Percentiles rank a stretch among this genome's conserved stretches.
phyloP scores from a whole-genome alignment of 2,113 vertebrate genomes.

The Beaufortia kweichowensis region DNA sequence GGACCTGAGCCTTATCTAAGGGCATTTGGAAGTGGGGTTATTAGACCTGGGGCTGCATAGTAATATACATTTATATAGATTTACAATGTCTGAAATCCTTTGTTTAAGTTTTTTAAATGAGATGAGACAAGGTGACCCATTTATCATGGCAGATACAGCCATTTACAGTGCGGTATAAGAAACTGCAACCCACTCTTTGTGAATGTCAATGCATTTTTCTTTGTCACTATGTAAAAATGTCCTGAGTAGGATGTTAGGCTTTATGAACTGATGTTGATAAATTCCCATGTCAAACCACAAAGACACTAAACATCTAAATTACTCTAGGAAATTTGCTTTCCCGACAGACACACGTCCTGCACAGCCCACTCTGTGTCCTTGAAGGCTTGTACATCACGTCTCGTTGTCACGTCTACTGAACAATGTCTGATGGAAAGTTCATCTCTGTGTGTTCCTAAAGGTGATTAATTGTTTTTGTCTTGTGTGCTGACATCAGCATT shows the following conservation, averaged over 20 bases:
- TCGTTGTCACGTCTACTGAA: not conserved
- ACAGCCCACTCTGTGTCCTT: conserved; percentile 2
- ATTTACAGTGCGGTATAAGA: not conserved
- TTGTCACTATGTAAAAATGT: not conserved
- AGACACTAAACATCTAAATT: not conserved
- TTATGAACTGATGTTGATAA: not conserved
- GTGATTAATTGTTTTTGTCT: conserved; percentile 19
- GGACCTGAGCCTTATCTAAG: no score
- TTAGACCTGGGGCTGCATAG: no score
- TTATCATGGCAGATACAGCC: not conserved
- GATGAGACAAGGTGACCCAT: not conserved
- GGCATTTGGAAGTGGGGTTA: no score
- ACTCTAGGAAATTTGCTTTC: not conserved
- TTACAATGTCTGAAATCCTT: not conserved
- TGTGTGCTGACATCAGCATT: conserved; percentile 20
- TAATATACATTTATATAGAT: no score
- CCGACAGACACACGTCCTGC: not conserved
- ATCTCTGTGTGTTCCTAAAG: not conserved
- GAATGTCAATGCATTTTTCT: not conserved
- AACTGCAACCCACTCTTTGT: not conserved
- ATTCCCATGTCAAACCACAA: not conserved
- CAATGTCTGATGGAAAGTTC: not conserved
- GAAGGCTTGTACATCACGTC: not conserved
- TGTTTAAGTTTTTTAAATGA: not conserved
- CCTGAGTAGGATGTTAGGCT: not conserved